These are phyloP conservation scores for Bruchidius siliquastri DNA, from an alignment of 2,888 invertebrate species.

Conservation along the genomic window DNA sequence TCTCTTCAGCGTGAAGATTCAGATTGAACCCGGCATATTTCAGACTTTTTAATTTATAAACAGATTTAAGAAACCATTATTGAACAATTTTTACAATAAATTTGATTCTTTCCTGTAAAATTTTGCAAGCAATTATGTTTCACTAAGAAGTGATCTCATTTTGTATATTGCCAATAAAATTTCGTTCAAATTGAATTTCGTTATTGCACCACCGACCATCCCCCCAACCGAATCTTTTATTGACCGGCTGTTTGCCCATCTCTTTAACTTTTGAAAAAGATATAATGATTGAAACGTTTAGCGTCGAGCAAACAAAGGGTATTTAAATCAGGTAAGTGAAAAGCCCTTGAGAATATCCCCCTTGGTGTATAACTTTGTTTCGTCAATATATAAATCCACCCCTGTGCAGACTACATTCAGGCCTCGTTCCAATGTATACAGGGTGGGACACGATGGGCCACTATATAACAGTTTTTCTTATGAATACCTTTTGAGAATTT, in stretches of 20 bases:
- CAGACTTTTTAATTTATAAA: too few relatives aligned
- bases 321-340: constrained; percentile 20
- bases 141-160: too few relatives aligned
- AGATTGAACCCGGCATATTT: too few relatives aligned
- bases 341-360: constrained; percentile 20
- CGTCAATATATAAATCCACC: constrained; percentile 32
- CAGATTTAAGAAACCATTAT: too few relatives aligned
- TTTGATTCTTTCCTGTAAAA: too few relatives aligned
- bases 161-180: not conserved
- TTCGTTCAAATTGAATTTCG: not conserved
- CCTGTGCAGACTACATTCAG: constrained; percentile 11
- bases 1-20: too few relatives aligned
- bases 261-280: not conserved
- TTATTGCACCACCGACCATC: not conserved
- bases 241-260: not conserved
- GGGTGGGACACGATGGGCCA: not conserved
- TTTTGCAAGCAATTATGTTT: too few relatives aligned
- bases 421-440: not conserved
- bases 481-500: too few relatives aligned
- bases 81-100: too few relatives aligned
- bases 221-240: not conserved
- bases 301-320: constrained; percentile 13
- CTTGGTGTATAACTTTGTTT: constrained; percentile 35
- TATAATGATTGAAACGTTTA: not conserved
- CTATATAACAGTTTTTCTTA: too few relatives aligned